Conservation (phyloP, 1,140 invertebrate genomes). For the Hylyphantes graminicola region DNA sequence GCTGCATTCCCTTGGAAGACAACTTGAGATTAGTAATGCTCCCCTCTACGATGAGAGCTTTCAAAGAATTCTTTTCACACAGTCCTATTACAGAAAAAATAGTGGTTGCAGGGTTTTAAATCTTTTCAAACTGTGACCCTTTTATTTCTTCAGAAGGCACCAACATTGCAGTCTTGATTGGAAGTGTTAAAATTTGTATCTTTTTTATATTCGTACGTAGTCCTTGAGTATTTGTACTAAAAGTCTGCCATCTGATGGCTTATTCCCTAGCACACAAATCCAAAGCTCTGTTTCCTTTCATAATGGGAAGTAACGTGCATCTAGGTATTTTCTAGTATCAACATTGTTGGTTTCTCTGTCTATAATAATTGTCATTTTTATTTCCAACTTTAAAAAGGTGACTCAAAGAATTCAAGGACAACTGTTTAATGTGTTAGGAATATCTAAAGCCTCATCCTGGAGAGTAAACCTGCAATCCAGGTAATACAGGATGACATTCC, state of each 20-base stretch:
- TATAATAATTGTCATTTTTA: not conserved
- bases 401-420: constrained; percentile 63
- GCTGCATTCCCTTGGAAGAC: constrained; percentile 76
- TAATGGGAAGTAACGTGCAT: constrained; percentile 63
- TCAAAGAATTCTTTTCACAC: constrained; percentile 73
- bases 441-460: constrained; percentile 70
- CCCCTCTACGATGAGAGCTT: constrained; percentile 75
- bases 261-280: constrained; percentile 64
- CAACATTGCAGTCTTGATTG: constrained; percentile 68
- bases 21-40: constrained; percentile 72
- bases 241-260: constrained; percentile 58
- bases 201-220: constrained; percentile 68
- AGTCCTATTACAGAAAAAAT: constrained; percentile 76
- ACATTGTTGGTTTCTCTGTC: constrained; percentile 38
- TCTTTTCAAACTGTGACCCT: constrained; percentile 70
- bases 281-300: not conserved
- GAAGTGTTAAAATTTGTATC: constrained; percentile 68
- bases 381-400: constrained; percentile 39
- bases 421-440: constrained; percentile 66
- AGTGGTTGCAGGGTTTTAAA: constrained; percentile 70
- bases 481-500: constrained; percentile 72
- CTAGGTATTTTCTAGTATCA: too few species aligned
- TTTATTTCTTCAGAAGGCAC: constrained; percentile 70
- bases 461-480: constrained; percentile 74
- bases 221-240: constrained; percentile 66